Evolutionary conservation across 2,797 vertebrate species (phyloP), one percentile per base, ranked within the genome.

Genomic region (Naso thynnoides): DNA sequence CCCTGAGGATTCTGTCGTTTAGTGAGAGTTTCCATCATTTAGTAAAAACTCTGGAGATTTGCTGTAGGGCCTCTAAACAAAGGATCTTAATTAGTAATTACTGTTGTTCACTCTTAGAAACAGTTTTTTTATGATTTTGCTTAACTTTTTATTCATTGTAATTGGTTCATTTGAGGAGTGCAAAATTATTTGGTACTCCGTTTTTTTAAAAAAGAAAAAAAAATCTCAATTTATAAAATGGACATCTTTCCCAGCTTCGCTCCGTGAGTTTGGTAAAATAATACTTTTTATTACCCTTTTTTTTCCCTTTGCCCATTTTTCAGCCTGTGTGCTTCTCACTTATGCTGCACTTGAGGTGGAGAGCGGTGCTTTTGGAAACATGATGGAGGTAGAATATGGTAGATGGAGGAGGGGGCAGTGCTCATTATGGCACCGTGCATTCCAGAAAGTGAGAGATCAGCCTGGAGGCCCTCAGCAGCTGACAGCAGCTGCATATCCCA

Each of bases 401-500:
- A 4, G 66, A 63, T 68, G 75, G 74, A 81, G 77, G 70, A 74
- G 55, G 74, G 53, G 76, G 74, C 29, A 8, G 31, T 41, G 73
- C 85, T 92, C 85, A 83, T 90, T 89, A 87, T 73, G 66, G 81
- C 64, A 56, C 50, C 1, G 33, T 24, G 5, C 87, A 86, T 91
- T 90, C 84, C 81, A 85, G 79, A 84, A 79, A 92, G 88, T 86
- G 83, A 89, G 88, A 86, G 84, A 90, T 89, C 89, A 90, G 89
- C 82, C 91, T 87, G 65, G 68, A 85, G 84, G 88, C 77, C 84
- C 78, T 74, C 39, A 3, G 88, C 83, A 87, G 79, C 86, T 91
- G 91, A 87, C 85, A 86, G 88, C 78, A 86, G 83, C 85, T 86
- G 88, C 71, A 81, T 82, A 83, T 88, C 66, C 65, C 61, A 71